Evolutionary conservation across 2,888 invertebrate genomes (phyloP).

Genomic region (Caenorhabditis becei): DNA sequence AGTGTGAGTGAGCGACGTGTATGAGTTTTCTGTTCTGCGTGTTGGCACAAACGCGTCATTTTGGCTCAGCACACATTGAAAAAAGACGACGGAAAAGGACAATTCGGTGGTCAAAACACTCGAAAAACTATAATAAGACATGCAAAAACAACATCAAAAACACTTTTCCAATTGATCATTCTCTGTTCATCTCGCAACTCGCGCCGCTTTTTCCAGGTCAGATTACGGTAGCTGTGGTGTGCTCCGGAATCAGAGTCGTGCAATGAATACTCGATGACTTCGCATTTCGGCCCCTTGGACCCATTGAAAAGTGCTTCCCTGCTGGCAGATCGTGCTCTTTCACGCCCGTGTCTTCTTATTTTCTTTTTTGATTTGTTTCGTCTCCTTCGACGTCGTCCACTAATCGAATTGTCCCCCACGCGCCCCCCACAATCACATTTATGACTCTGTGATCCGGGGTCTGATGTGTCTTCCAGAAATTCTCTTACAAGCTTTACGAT

Average conservation of each 20-base stretch:
- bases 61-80: background rate
- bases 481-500: background rate
- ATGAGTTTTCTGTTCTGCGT: constrained; percentile 29
- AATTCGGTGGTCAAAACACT: constrained; percentile 26
- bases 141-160: background rate
- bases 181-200: no score
- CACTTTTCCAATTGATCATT: background rate
- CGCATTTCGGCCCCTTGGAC: background rate
- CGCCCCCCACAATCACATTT: constrained; percentile 33
- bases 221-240: no score
- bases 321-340: constrained; percentile 13
- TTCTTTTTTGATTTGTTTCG: constrained; percentile 38
- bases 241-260: no score
- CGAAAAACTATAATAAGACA: constrained; percentile 8
- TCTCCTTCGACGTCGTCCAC: constrained; percentile 12
- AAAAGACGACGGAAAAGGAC: constrained; percentile 13
- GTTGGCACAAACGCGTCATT: constrained; percentile 38
- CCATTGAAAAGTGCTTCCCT: background rate
- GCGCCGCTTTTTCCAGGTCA: no score
- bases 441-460: constrained; percentile 14
- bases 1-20: constrained; percentile 17
- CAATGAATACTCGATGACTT: background rate
- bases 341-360: constrained; percentile 16
- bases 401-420: constrained; percentile 28
- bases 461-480: constrained; percentile 13